Base-by-base conservation (phyloP, 2,888 invertebrate genomes). In the Ecliptopera silaceata region DNA sequence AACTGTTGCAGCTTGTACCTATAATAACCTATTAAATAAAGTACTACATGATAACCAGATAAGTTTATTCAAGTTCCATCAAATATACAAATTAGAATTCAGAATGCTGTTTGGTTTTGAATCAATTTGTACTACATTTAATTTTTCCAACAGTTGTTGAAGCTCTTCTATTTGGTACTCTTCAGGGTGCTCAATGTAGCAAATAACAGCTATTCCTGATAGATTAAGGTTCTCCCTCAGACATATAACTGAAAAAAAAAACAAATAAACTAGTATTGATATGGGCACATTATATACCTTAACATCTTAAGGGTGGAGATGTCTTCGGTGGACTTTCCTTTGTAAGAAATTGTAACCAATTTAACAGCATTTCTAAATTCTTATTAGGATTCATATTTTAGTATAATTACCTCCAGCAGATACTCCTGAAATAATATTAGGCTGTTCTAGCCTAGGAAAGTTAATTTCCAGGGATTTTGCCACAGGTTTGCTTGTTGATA, bases 391-490 rank as follows among this genome's bases (percentile, higher is more conserved):
- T 32, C 11, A 15, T 36, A 36, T 6, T 15, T 15, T 2, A 10
- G 2, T 36, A 10, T 15, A 10, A 10, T 71, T 83, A 91, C 92
- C 91, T 83, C 92, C 92, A 42, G 91, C 92, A 44, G 84, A 71
- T 18, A 89, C 76, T 32, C 92, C 92, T 56, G 87, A 84, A 61
- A 92, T 74, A 36, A 92, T 87, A 70, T 92, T 92, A 18, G 92
- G 92, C 66, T 89, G 91, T 66, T 92, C 91, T 50, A 92, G 70
- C 64, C 73, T 82, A n/a, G 77, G 72, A 65, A 77, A 83, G 20
- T 66, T 61, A 11, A 74, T 64, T 31, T 70, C 66, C 13, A 68
- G 46, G 10, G 43, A 54, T 36, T 68, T 72, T 34, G 59, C 31
- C 13, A 56, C 50, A 20, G 61, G 61, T 59, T 69, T 69, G 42